Evolutionary conservation across 2,797 vertebrate genomes (phyloP), one percentile per base, ranked within the genome.

Genomic region (Nannoperca australis): DNA sequence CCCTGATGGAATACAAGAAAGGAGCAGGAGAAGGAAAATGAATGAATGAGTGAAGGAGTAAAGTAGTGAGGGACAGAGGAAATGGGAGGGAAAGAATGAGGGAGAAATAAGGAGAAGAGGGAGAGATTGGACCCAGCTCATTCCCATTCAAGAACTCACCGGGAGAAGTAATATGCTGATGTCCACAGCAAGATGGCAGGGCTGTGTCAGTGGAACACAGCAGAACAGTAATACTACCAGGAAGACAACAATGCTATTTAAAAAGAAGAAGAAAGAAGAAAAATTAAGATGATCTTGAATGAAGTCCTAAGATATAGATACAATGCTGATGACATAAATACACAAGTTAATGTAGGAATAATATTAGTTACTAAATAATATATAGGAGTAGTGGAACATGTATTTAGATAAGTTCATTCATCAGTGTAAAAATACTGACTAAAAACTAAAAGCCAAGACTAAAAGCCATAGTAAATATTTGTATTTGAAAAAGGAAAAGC

Each of bases 131-230:
- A 42, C 38, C 51, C 11, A 32, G 84, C 76, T 89, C 72, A 67
- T 76, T 79, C 81, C 75, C 34, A 47, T 81, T 68, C 63, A 76
- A 58, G 18, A 59, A 72, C 64, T 87, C 69, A 70, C 84, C 27
- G 64, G 73, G 69, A 78, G 75, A 60, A 78, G 68, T 73, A 88
- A 82, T 87, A 60, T 75, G 78, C 82, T 86, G 85, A 86, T 89
- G 72, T 82, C 72, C 75, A 74, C 83, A 85, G 74, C 59, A 70
- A 47, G 56, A 73, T 82, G 74, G 79, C 82, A 83, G 84, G 67
- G 78, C 73, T 56, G 78, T 76, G 70, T 77, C 78, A 73, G 67
- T 45, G 59, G 45, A 58, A 44, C 56, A 63, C 58, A 44, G 50
- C 15, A 13, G 8, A 50, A 24, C 14, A 73, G 42, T 24, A n/a